These are phyloP conservation scores for Bhutanitis thaidina DNA, from an alignment of 2,888 invertebrate species.

Conservation along the genomic window DNA sequence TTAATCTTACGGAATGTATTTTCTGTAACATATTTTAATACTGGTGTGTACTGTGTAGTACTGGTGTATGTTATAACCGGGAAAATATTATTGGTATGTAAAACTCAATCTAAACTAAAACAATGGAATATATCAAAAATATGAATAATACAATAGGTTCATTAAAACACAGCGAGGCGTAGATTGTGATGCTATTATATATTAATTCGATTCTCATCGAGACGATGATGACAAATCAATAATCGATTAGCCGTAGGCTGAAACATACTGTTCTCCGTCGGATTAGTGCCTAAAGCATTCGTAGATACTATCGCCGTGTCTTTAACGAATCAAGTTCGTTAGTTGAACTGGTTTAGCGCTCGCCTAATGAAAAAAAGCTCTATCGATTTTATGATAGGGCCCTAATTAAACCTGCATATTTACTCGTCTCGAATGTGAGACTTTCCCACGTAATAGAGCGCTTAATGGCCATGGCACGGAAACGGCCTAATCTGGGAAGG, in stretches of 20 bases:
- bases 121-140: neutral
- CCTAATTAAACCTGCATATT: neutral
- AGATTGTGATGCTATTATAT: neutral
- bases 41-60: too few relatives aligned
- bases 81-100: too few relatives aligned
- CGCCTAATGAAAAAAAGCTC: neutral
- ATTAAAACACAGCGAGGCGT: neutral
- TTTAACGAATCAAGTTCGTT: neutral
- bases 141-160: conserved; percentile 2
- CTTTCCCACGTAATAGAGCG: neutral
- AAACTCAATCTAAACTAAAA: neutral
- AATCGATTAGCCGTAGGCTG: conserved; percentile 1
- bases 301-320: neutral
- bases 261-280: neutral
- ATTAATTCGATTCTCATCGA: neutral
- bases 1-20: too few relatives aligned
- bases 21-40: too few relatives aligned
- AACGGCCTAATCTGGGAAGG: too few relatives aligned
- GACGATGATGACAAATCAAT: conserved; percentile 10
- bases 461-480: too few relatives aligned
- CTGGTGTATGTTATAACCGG: too few relatives aligned
- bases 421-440: neutral
- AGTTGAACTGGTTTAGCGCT: neutral
- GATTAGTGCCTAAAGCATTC: neutral
- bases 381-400: neutral